Conservation (phyloP, 64 coral and sea anemone species). For the Stichodactyla mertensii region DNA sequence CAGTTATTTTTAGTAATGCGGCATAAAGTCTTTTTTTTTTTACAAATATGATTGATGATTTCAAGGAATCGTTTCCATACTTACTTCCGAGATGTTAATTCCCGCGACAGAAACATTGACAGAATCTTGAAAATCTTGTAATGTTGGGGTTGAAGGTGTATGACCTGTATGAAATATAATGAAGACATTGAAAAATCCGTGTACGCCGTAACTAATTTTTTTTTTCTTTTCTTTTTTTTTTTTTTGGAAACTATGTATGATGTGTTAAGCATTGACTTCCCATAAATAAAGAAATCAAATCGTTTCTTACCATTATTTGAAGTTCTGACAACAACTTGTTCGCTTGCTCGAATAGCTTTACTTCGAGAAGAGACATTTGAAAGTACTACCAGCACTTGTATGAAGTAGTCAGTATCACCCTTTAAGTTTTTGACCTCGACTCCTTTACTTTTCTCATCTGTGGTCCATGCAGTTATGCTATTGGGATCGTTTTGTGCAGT, state of each 20-base stretch:
- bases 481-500: neutral
- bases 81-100: neutral
- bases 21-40: too few species aligned
- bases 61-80: neutral
- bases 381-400: neutral
- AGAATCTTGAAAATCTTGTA: neutral
- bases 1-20: too few species aligned
- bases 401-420: neutral
- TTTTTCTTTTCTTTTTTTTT: too few species aligned
- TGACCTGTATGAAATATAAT: neutral
- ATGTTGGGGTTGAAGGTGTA: neutral
- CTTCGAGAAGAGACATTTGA: neutral
- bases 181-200: neutral
- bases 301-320: neutral
- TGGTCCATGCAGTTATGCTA: neutral
- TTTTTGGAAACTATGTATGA: neutral
- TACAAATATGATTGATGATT: neutral
- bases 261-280: neutral
- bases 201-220: too few species aligned
- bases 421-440: neutral
- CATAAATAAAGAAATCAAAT: neutral
- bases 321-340: neutral
- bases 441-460: neutral
- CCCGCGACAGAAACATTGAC: neutral
- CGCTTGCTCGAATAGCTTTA: neutral